Evolutionary conservation across 1,140 invertebrate genomes (phyloP).

Genomic region (Probaryconus sp.): DNA sequence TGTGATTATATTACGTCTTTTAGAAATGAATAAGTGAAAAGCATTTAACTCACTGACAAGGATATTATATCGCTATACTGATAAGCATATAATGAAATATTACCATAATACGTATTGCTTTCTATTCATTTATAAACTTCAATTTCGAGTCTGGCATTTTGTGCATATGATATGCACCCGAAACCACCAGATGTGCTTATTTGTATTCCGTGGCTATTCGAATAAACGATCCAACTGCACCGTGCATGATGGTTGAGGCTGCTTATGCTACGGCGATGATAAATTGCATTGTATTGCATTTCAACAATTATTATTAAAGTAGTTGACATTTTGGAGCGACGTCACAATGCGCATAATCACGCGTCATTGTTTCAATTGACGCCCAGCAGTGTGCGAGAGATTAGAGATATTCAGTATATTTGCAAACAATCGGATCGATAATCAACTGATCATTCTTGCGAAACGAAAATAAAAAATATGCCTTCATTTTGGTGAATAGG

Average conservation of each 20-base stretch:
- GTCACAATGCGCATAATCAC: conserved; percentile 4
- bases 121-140: not conserved
- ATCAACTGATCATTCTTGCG: not conserved
- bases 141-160: not conserved
- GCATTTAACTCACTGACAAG: too few species aligned
- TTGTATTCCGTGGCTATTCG: not conserved
- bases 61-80: not conserved
- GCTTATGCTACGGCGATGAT: not conserved
- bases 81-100: not conserved
- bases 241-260: not conserved
- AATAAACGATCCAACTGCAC: not conserved
- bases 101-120: not conserved
- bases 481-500: too few species aligned
- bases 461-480: too few species aligned
- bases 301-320: conserved; percentile 9
- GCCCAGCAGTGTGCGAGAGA: not conserved
- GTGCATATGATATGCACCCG: too few species aligned
- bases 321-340: not conserved
- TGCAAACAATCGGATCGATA: conserved; percentile 1
- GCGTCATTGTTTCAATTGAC: conserved; percentile 2
- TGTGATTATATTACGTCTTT: too few species aligned
- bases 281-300: conserved; percentile 9
- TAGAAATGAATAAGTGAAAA: too few species aligned
- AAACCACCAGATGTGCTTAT: too few species aligned
- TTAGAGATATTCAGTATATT: conserved; percentile 1